phyloP scores from a whole-genome alignment of 2,888 invertebrate species.

The Macrophya alboannulata region DNA sequence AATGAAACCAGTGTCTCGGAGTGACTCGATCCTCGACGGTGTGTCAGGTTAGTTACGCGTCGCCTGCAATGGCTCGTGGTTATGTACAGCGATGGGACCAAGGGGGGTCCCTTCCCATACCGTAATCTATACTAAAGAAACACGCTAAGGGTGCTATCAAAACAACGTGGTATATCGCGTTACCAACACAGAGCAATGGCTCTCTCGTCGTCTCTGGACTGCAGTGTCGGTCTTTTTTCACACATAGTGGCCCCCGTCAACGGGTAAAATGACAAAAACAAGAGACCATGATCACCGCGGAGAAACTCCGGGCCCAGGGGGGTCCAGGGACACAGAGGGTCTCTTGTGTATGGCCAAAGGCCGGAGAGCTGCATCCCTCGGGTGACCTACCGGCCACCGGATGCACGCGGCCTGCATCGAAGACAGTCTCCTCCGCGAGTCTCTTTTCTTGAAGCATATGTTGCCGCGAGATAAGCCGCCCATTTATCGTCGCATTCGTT shows the following conservation, averaged over 20 bases:
- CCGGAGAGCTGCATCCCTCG: conserved; percentile 45
- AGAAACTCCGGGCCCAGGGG: conserved; percentile 59
- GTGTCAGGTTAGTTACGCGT: conserved; percentile 77
- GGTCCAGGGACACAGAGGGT: conserved; percentile 58
- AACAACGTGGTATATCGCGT: conserved; percentile 63
- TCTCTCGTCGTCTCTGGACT: conserved; percentile 12
- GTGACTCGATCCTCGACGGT: conserved; percentile 9
- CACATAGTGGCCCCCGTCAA: conserved; percentile 61
- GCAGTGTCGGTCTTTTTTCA: conserved; percentile 51
- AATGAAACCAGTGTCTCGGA: conserved; percentile 48
- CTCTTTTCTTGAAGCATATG: conserved; percentile 17
- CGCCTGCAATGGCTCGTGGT: conserved; percentile 74
- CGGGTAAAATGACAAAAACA: conserved; percentile 70
- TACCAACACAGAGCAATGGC: conserved; percentile 56
- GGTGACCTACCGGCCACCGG: conserved; percentile 52
- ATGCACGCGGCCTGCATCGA: conserved; percentile 24
- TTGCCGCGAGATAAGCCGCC: conserved; percentile 26
- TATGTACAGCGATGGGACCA: conserved; percentile 61
- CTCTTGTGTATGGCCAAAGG: conserved; percentile 60
- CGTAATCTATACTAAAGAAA: conserved; percentile 49
- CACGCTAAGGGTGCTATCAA: conserved; percentile 65
- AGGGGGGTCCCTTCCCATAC: conserved; percentile 39
- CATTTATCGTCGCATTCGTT: background rate
- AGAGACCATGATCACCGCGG: conserved; percentile 58
- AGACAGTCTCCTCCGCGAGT: conserved; percentile 22